These are phyloP conservation scores for Parnassius smintheus DNA, from an alignment of 2,888 invertebrate species.

Conservation along the genomic window DNA sequence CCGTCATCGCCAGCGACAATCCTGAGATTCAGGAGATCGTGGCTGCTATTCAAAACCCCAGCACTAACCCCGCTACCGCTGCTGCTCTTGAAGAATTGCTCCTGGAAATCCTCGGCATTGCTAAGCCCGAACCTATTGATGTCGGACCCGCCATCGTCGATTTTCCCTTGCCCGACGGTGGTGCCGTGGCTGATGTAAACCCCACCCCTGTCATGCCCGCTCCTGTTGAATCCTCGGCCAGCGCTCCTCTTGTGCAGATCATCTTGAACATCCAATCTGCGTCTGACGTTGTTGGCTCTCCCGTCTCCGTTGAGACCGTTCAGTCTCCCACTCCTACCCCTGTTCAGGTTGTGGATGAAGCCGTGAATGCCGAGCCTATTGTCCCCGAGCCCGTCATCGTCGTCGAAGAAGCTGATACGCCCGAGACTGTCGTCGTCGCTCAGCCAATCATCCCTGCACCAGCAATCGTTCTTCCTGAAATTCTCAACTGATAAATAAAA, in stretches of 20 bases:
- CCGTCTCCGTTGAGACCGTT: slow-evolving; percentile 19
- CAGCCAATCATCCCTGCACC: slow-evolving; percentile 32
- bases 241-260: slow-evolving; percentile 37
- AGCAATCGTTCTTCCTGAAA: slow-evolving; percentile 34
- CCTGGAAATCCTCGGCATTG: slow-evolving; percentile 32
- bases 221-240: slow-evolving; percentile 22
- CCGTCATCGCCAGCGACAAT: slow-evolving; percentile 42
- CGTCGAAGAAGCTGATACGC: slow-evolving; percentile 31
- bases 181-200: slow-evolving; percentile 39
- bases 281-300: slow-evolving; percentile 3
- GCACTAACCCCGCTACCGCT: slow-evolving; percentile 44
- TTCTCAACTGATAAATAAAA: background rate
- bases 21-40: slow-evolving; percentile 40
- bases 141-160: slow-evolving; percentile 26
- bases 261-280: slow-evolving; percentile 34
- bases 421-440: slow-evolving; percentile 30
- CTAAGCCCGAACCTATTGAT: slow-evolving; percentile 11
- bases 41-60: slow-evolving; percentile 42
- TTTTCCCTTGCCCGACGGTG: slow-evolving; percentile 3
- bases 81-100: slow-evolving; percentile 39
- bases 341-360: slow-evolving; percentile 25
- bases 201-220: slow-evolving; percentile 14
- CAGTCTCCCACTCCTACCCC: slow-evolving; percentile 15
- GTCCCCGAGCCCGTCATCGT: slow-evolving; percentile 34
- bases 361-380: background rate